These are phyloP conservation scores for Poeciliopsis prolifica DNA, from an alignment of 2,113 vertebrate genomes.

Conservation along the genomic window DNA sequence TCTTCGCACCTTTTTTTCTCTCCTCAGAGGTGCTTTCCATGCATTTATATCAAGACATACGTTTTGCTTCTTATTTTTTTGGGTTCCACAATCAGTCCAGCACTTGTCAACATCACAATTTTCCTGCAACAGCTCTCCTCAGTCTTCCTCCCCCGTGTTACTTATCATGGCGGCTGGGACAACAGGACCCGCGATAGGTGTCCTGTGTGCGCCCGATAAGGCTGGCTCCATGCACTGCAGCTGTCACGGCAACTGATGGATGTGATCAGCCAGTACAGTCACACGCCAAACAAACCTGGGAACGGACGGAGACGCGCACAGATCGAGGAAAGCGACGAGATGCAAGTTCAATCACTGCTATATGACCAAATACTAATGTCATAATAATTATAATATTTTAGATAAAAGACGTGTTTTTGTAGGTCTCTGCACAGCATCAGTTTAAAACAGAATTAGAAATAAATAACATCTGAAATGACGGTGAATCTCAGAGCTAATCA, in stretches of 20 bases:
- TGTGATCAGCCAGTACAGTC: constrained; percentile 5
- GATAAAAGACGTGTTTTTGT: not conserved
- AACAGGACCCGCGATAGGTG: constrained; percentile 63
- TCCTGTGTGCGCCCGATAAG: constrained; percentile 63
- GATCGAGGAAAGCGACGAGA: constrained; percentile 25
- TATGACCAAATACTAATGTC: not conserved
- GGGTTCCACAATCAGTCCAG: not conserved
- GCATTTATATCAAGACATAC: not conserved
- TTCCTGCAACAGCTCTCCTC: constrained; percentile 11
- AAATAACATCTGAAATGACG: constrained; percentile 24
- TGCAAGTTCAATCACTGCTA: not conserved
- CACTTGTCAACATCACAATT: not conserved
- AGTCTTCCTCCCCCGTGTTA: constrained; percentile 25
- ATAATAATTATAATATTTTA: not conserved
- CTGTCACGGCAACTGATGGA: constrained; percentile 47
- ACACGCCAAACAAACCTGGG: not conserved
- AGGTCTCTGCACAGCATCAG: not conserved
- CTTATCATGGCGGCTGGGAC: constrained; percentile 55
- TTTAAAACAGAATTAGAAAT: not conserved
- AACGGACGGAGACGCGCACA: not conserved
- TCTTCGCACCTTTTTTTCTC: not conserved
- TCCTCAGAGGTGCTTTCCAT: too few relatives aligned
- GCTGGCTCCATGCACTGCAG: constrained; percentile 20
- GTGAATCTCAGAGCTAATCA: constrained; percentile 27
- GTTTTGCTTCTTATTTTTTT: not conserved